Conservation (phyloP, 2,113 vertebrate species). For the Daphoenositta chrysoptera region DNA sequence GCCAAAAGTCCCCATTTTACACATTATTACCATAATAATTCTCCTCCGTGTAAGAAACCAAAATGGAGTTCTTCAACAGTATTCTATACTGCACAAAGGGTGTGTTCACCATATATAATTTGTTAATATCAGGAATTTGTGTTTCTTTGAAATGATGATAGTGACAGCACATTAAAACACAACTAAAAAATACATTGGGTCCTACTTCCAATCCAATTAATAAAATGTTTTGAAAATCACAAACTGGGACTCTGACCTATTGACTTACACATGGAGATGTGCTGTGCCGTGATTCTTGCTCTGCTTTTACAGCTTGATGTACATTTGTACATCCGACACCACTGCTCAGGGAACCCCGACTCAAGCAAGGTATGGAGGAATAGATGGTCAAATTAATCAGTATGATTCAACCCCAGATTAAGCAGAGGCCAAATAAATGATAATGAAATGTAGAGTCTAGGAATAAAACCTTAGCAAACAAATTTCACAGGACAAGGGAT, state of each 20-base stretch:
- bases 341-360: not conserved
- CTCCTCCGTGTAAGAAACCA: not conserved
- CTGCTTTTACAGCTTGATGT: not conserved
- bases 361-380: not conserved
- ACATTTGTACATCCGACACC: not conserved
- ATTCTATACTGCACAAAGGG: not conserved
- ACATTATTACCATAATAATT: not conserved
- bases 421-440: not conserved
- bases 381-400: not conserved
- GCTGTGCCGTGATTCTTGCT: not conserved
- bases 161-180: not conserved
- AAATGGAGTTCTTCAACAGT: not conserved
- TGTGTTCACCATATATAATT: not conserved
- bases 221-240: not conserved
- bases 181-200: not conserved
- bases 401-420: not conserved
- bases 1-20: not conserved
- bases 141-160: not conserved
- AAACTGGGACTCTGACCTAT: not conserved
- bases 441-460: not conserved
- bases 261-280: not conserved
- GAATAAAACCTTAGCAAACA: not conserved
- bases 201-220: not conserved
- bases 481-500: not conserved
- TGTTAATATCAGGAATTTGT: not conserved